Conservation (phyloP, 1,140 invertebrate genomes). For the Fopius arisanus region DNA sequence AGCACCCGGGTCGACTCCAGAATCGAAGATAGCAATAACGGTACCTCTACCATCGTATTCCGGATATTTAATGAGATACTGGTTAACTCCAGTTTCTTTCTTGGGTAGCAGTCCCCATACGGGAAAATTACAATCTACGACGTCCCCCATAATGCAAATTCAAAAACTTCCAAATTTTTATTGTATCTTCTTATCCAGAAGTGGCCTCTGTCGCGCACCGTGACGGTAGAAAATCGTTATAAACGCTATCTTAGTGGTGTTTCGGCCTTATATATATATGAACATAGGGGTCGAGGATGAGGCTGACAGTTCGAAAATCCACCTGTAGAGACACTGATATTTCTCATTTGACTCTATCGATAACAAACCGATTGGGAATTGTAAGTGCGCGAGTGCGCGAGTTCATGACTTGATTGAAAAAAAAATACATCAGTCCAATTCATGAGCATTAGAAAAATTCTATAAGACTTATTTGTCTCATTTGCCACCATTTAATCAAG, state of each 20-base stretch:
- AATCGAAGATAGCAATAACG: slow-evolving; percentile 95
- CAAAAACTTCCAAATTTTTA: slow-evolving; percentile 35
- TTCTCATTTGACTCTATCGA: not conserved
- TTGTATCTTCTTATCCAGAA: not conserved
- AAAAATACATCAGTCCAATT: too few species aligned
- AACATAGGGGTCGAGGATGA: slow-evolving; percentile 11
- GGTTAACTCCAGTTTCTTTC: slow-evolving; percentile 90
- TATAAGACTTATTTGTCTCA: too few species aligned
- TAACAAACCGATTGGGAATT: not conserved
- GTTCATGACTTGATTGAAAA: too few species aligned
- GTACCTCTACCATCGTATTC: slow-evolving; percentile 91
- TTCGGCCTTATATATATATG: slow-evolving; percentile 51
- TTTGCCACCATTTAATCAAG: too few species aligned
- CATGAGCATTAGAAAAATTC: too few species aligned
- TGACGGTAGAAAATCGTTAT: slow-evolving; percentile 48
- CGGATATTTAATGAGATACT: slow-evolving; percentile 91
- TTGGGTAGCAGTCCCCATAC: slow-evolving; percentile 88
- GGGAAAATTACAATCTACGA: slow-evolving; percentile 81
- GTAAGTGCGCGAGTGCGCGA: too few species aligned
- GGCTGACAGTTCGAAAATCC: not conserved
- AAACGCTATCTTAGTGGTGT: slow-evolving; percentile 57
- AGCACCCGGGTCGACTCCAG: slow-evolving; percentile 95
- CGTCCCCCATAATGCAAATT: slow-evolving; percentile 67
- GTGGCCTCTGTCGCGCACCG: slow-evolving; percentile 31
- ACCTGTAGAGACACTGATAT: not conserved